phyloP scores from a whole-genome alignment of 2,888 invertebrate genomes.

The Bugulina stolonifera region DNA sequence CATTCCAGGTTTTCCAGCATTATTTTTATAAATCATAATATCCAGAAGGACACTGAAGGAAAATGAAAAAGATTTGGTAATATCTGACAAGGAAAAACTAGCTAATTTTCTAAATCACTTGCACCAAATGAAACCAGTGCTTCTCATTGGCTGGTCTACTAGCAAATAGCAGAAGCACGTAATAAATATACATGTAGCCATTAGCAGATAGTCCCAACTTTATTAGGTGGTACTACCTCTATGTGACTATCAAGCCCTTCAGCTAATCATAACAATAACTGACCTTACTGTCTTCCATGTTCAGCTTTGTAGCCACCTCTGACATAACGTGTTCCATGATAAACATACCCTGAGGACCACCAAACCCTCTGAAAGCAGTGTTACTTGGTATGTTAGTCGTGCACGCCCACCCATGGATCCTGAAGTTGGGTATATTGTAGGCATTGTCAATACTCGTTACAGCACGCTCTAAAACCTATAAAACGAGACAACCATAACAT shows the following conservation, averaged over 20 bases:
- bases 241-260: background rate
- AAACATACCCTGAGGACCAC: constrained; percentile 40
- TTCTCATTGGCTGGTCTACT: background rate
- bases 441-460: constrained; percentile 53
- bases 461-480: constrained; percentile 1
- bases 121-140: no score
- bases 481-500: background rate
- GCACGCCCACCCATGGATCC: constrained; percentile 64
- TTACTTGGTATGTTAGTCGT: constrained; percentile 85
- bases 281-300: constrained; percentile 18
- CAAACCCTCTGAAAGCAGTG: constrained; percentile 72
- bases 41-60: no score
- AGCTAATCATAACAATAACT: background rate
- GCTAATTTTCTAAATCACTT: no score
- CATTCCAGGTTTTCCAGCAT: no score
- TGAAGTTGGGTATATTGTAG: constrained; percentile 69
- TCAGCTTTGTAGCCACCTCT: constrained; percentile 56
- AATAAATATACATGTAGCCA: background rate
- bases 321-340: constrained; percentile 36
- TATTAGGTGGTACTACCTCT: background rate
- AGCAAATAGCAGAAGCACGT: background rate
- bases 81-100: no score
- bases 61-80: no score
- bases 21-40: no score
- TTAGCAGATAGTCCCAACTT: background rate